phyloP scores from a whole-genome alignment of 2,888 invertebrate genomes.

The Mythimna lalbum region DNA sequence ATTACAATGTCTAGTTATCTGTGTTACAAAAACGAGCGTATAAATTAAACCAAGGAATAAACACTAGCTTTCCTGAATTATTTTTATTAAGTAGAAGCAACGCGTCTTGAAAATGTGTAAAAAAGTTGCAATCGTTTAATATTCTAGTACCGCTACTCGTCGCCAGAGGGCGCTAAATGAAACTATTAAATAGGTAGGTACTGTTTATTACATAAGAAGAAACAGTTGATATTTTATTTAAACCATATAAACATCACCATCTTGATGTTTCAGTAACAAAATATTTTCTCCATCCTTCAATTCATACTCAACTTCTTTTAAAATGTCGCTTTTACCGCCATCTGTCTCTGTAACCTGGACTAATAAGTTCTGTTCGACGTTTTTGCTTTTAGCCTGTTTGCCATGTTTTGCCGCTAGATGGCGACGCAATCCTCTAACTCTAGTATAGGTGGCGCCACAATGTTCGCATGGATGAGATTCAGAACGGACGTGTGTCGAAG shows the following conservation, averaged over 20 bases:
- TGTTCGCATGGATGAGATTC: constrained; percentile 74
- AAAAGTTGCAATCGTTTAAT: neutral
- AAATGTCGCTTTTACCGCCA: constrained; percentile 40
- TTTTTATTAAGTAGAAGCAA: neutral
- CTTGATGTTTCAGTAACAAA: constrained; percentile 59
- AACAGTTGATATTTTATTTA: constrained; percentile 24
- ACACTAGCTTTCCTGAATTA: too few relatives aligned
- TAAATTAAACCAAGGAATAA: too few relatives aligned
- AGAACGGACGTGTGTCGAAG: constrained; percentile 77
- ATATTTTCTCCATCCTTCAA: constrained; percentile 63
- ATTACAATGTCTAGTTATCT: neutral
- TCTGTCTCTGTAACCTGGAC: constrained; percentile 48
- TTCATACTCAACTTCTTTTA: constrained; percentile 61
- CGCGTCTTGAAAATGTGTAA: neutral
- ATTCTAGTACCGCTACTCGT: constrained; percentile 15
- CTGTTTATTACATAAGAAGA: neutral
- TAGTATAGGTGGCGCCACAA: constrained; percentile 80
- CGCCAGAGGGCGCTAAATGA: constrained; percentile 37
- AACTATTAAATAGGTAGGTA: neutral
- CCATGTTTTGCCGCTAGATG: constrained; percentile 80
- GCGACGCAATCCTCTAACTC: constrained; percentile 76
- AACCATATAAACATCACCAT: constrained; percentile 64
- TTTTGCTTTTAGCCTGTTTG: constrained; percentile 56
- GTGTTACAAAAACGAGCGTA: too few relatives aligned
- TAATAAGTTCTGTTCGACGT: constrained; percentile 44